Percentiles rank a stretch among this genome's conserved stretches.
These are phyloP conservation scores for Trypoxylus dichotomus DNA, from an alignment of 1,140 invertebrate species.

Conservation along the genomic window DNA sequence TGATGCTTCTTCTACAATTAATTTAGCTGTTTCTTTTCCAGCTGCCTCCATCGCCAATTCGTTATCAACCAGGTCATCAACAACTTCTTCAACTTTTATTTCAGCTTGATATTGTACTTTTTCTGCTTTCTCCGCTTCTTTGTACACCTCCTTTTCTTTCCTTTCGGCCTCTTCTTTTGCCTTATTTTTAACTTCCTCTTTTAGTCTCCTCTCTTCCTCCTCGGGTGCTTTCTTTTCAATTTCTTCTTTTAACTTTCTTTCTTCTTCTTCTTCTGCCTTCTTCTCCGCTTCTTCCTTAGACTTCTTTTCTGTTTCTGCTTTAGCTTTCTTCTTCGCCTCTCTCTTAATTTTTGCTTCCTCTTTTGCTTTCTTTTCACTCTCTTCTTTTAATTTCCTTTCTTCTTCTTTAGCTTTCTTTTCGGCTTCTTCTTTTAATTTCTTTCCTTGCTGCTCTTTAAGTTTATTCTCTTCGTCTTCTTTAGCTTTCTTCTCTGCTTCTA, in stretches of 20 bases:
- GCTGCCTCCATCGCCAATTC: no score
- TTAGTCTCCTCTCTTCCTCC: slow-evolving; percentile 1
- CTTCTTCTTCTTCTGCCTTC: slow-evolving; percentile 37
- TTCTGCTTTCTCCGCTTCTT: not conserved
- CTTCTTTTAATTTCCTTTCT: slow-evolving; percentile 36
- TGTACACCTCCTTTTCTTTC: not conserved
- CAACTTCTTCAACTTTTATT: slow-evolving; percentile 34
- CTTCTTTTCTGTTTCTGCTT: slow-evolving; percentile 39
- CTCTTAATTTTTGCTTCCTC: slow-evolving; percentile 38
- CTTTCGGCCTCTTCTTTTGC: not conserved
- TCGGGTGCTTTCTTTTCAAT: slow-evolving; percentile 35
- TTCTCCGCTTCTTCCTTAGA: slow-evolving; percentile 37
- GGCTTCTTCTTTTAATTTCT: slow-evolving; percentile 45
- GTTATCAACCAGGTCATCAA: not conserved
- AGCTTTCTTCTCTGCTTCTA: slow-evolving; percentile 44
- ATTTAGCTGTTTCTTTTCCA: no score
- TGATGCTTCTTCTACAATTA: no score
- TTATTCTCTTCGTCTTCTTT: slow-evolving; percentile 51
- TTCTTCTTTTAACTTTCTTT: slow-evolving; percentile 36
- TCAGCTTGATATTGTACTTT: slow-evolving; percentile 26
- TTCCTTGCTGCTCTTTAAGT: slow-evolving; percentile 44
- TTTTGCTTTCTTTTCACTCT: slow-evolving; percentile 38
- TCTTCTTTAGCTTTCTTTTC: slow-evolving; percentile 45
- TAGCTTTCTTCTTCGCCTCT: slow-evolving; percentile 37
- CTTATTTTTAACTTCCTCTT: not conserved